Base-by-base conservation (phyloP, 2,113 vertebrate species). In the Labrus mixtus region DNA sequence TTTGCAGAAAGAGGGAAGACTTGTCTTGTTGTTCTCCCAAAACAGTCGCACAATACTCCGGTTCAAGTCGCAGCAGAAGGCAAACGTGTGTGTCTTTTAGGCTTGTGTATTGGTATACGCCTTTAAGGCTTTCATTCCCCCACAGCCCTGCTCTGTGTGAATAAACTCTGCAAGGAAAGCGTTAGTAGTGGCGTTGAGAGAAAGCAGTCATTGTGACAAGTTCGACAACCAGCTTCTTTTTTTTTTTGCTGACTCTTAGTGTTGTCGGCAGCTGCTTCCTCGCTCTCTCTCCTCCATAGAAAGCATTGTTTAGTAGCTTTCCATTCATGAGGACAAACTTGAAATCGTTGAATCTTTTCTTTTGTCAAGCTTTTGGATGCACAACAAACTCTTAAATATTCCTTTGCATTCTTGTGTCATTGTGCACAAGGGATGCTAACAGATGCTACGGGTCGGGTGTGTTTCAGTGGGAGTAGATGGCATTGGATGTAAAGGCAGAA, bases 41-140 rank as follows among this genome's bases (percentile, higher is more conserved):
- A 91, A 88, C 76, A 68, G 61, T 60, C 37, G 41, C 82, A 91
- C 91, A 92, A 88, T 92, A 69, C 69, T 53, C 45, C 15, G 17
- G 64, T 91, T 89, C 78, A 89, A 72, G 63, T 76, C 17, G 36
- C 78, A 74, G 82, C 91, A 92, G 88, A 91, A 86, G 91, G 90
- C 82, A 22, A 84, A 88, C 68, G 84, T 85, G 90, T 87, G 84
- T 25, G 79, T 83, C 76, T 76, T 53, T 53, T 64, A 50, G 65
- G 79, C 78, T 69, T 85, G 84, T 51, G 84, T 53, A 73, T 63
- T 74, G 87, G 76, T 60, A n/a, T n/a, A 80, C 45, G 88, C 75
- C 89, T 92, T 70, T 55, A 51, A 82, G 77, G 75, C 77, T 90
- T 94, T 91, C 78, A 85, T 63, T 77, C 66, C n/a, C 36, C 62